Evolutionary conservation across 1,140 invertebrate species (phyloP).

Genomic region (Formica selysi): DNA sequence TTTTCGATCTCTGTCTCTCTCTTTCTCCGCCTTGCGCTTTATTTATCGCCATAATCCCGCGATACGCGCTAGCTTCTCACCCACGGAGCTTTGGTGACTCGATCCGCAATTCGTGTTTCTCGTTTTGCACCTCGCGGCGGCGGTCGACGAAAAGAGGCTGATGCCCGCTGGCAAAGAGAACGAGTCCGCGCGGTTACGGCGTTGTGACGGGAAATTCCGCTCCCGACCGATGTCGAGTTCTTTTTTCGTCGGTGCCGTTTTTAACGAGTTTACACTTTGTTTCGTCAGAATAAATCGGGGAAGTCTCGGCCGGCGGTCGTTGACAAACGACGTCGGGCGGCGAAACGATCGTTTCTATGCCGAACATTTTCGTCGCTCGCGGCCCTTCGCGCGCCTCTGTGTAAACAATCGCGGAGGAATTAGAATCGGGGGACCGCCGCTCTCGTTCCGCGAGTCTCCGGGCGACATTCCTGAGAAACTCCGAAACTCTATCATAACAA

Average conservation of each 20-base stretch:
- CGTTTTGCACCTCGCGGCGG: constrained; percentile 23
- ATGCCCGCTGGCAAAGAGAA: constrained; percentile 20
- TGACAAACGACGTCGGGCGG: constrained; percentile 60
- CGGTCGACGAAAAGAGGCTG: constrained; percentile 35
- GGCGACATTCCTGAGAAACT: constrained; percentile 66
- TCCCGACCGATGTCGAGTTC: background rate
- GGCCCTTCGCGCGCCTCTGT: constrained; percentile 28
- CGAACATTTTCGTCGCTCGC: constrained; percentile 52
- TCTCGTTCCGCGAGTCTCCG: constrained; percentile 2
- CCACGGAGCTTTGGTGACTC: constrained; percentile 46
- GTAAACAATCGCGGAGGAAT: constrained; percentile 60
- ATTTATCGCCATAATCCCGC: constrained; percentile 73
- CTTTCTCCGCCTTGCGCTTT: constrained; percentile 52
- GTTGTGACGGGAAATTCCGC: constrained; percentile 6
- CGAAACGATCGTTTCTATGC: constrained; percentile 49
- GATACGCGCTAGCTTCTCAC: constrained; percentile 53
- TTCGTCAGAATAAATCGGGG: constrained; percentile 60
- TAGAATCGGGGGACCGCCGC: constrained; percentile 13
- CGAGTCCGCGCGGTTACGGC: background rate
- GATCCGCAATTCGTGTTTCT: background rate
- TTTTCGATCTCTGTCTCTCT: background rate
- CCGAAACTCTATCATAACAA: constrained; percentile 64
- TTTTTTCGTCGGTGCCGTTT: constrained; percentile 61
- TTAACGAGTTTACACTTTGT: constrained; percentile 65
- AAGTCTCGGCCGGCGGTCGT: constrained; percentile 33